Percentiles rank a stretch among this genome's conserved stretches.
Conservation (phyloP, 2,113 vertebrate genomes). For the Lynx canadensis region DNA sequence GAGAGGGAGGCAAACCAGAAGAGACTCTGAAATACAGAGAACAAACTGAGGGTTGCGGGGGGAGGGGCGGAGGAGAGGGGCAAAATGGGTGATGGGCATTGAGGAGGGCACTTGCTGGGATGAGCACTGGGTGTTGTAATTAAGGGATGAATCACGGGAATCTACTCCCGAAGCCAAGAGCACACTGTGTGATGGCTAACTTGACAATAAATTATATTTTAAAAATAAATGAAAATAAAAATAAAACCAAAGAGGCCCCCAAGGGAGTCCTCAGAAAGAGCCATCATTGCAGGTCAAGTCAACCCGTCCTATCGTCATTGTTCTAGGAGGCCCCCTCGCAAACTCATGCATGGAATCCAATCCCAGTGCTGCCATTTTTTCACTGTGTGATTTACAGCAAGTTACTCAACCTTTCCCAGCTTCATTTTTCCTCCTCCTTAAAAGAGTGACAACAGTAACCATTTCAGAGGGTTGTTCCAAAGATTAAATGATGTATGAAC, state of each 20-base stretch:
- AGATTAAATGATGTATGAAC: not conserved
- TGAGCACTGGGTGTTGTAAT: too few relatives aligned
- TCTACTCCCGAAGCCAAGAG: too few relatives aligned
- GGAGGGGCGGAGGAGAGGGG: too few relatives aligned
- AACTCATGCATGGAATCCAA: not conserved
- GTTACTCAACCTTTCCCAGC: not conserved
- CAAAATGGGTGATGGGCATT: too few relatives aligned
- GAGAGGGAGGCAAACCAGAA: too few relatives aligned
- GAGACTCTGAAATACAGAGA: too few relatives aligned
- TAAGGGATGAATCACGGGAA: too few relatives aligned
- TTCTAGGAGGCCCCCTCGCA: not conserved
- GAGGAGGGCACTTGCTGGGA: too few relatives aligned
- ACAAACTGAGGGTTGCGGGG: too few relatives aligned
- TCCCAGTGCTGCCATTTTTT: not conserved
- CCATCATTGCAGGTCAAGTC: not conserved
- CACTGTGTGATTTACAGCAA: not conserved
- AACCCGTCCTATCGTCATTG: not conserved
- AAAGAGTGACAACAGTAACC: not conserved
- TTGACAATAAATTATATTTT: too few relatives aligned
- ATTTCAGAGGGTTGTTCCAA: not conserved
- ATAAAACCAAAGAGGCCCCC: not conserved
- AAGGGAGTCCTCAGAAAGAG: not conserved
- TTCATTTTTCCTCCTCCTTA: not conserved
- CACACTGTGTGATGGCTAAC: too few relatives aligned
- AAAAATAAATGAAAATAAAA: too few relatives aligned